Percentiles rank a stretch among this genome's conserved stretches.
phyloP scores from a whole-genome alignment of 2,797 vertebrate genomes.

The Typhlichthys eigenmanni region DNA sequence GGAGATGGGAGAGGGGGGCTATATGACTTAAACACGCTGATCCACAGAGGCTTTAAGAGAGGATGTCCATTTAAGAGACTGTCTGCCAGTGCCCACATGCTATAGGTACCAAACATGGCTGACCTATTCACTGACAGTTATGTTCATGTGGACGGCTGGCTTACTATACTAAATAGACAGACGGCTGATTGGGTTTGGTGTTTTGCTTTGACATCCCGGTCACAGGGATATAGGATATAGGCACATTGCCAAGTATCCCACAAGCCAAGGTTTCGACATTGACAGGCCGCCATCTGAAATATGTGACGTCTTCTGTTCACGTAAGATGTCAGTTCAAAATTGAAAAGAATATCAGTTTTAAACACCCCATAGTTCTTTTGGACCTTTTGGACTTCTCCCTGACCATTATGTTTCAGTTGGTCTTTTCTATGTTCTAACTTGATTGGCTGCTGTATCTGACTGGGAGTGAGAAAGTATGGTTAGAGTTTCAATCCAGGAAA shows the following conservation, averaged over 20 bases:
- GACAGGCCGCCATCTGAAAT: not conserved
- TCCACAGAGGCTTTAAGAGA: constrained; percentile 43
- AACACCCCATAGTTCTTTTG: constrained; percentile 6
- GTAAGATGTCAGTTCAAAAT: too few relatives aligned
- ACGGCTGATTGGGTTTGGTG: constrained; percentile 5
- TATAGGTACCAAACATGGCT: constrained; percentile 35
- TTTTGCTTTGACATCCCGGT: constrained; percentile 27
- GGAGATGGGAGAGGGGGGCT: constrained; percentile 16
- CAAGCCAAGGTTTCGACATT: too few relatives aligned
- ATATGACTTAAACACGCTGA: constrained; percentile 48
- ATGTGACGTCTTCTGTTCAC: too few relatives aligned
- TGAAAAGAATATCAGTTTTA: too few relatives aligned
- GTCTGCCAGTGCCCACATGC: constrained; percentile 40
- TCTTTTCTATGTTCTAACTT: too few relatives aligned
- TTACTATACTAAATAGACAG: not conserved
- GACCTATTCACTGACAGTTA: constrained; percentile 42
- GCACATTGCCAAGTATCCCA: too few relatives aligned
- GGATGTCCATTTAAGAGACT: constrained; percentile 55
- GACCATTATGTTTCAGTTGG: too few relatives aligned
- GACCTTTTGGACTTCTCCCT: too few relatives aligned
- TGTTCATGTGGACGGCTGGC: constrained; percentile 5
- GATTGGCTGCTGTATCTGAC: too few relatives aligned
- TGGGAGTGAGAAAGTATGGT: too few relatives aligned
- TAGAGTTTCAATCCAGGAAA: too few relatives aligned
- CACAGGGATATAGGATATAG: not conserved